Conservation (phyloP, 2,888 invertebrate species). For the Loripinus fragilis region DNA sequence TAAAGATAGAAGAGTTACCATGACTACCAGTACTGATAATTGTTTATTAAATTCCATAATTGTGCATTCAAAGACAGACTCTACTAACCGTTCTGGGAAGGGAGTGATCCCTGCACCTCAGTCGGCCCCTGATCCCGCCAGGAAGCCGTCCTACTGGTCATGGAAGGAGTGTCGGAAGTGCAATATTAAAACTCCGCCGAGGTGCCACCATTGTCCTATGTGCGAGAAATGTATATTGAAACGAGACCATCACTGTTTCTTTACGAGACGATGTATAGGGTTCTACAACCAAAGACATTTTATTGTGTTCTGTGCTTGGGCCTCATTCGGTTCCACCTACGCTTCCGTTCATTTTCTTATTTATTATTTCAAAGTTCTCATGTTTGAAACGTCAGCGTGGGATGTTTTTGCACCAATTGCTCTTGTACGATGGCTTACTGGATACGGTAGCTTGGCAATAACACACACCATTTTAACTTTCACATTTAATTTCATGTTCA, state of each 20-base stretch:
- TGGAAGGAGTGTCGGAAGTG: slow-evolving; percentile 78
- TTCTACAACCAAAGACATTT: slow-evolving; percentile 79
- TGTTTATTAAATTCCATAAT: neutral
- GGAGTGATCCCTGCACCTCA: slow-evolving; percentile 20
- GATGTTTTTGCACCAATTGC: slow-evolving; percentile 48
- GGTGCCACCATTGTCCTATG: slow-evolving; percentile 79
- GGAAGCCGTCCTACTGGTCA: slow-evolving; percentile 78
- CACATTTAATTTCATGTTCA: slow-evolving; percentile 43
- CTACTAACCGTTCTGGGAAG: neutral
- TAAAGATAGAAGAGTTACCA: neutral
- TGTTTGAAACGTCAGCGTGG: slow-evolving; percentile 17
- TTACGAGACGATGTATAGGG: slow-evolving; percentile 78
- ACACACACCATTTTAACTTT: slow-evolving; percentile 33
- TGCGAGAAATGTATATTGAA: slow-evolving; percentile 79
- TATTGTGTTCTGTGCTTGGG: slow-evolving; percentile 76
- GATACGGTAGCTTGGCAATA: slow-evolving; percentile 16
- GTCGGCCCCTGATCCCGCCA: slow-evolving; percentile 25
- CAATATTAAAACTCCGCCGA: slow-evolving; percentile 73
- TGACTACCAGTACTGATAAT: neutral
- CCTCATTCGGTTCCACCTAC: slow-evolving; percentile 48
- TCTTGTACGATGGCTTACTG: slow-evolving; percentile 31
- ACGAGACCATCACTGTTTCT: slow-evolving; percentile 81
- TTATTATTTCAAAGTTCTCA: slow-evolving; percentile 27
- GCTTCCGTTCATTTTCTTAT: slow-evolving; percentile 35
- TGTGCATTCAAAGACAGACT: neutral